phyloP scores from a whole-genome alignment of 2,888 invertebrate genomes.

The Magallana nippona region DNA sequence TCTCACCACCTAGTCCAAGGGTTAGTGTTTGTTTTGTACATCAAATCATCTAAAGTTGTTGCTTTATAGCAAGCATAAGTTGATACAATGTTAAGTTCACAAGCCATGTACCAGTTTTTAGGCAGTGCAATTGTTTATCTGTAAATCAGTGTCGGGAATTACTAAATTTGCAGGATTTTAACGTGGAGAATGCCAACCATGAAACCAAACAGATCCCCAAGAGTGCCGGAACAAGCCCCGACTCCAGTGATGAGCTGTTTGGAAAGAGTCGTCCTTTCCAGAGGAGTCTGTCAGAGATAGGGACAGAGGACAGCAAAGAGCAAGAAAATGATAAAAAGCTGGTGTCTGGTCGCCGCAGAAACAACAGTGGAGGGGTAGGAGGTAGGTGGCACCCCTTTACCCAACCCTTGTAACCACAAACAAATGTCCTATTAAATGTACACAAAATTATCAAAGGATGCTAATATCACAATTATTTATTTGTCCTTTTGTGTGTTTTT shows the following conservation, averaged over 20 bases:
- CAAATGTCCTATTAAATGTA: neutral
- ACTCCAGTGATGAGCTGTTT: constrained; percentile 68
- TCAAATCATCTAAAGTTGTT: no score
- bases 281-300: constrained; percentile 78
- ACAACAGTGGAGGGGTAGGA: constrained; percentile 86
- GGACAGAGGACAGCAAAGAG: constrained; percentile 68
- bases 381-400: constrained; percentile 67
- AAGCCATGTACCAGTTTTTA: no score
- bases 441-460: no score
- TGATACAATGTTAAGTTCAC: no score
- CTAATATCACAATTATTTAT: no score
- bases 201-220: constrained; percentile 56
- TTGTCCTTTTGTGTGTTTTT: no score
- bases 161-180: constrained; percentile 42
- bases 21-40: constrained; percentile 54
- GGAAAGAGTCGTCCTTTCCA: constrained; percentile 72
- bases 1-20: constrained; percentile 68
- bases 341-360: constrained; percentile 58
- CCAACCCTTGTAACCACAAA: neutral
- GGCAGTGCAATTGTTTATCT: no score
- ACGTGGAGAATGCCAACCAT: constrained; percentile 33
- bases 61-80: no score
- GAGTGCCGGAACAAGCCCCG: constrained; percentile 77
- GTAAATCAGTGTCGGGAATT: no score
- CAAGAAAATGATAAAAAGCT: constrained; percentile 67